Base-by-base conservation (phyloP, 2,888 invertebrate genomes). In the Cybosia mesomella region DNA sequence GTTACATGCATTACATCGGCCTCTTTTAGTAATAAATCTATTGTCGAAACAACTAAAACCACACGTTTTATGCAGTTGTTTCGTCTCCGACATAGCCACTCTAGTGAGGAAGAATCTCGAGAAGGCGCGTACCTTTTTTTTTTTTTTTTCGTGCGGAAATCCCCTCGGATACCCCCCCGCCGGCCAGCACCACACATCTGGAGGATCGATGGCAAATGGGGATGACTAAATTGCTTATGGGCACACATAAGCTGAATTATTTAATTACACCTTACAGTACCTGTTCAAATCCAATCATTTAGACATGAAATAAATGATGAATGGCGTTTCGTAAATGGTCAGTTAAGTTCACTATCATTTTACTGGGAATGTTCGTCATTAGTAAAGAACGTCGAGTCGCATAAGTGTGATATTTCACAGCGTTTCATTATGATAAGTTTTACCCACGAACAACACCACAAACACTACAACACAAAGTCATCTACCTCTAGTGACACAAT, bases 361-460 rank as follows among this genome's bases (percentile, higher is more conserved):
- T 62, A 67, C 53, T 64, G 39, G 55, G 57, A 24, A 62, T 22
- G 21, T 39, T 7, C 5, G n/a, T 58, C 54, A 64, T 68, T 68
- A 57, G 60, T 57, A 13, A 60, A 57, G 61, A 65, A 64, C 61
- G 57, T 57, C 43, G 49, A 57, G 49, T 36, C 58, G 34, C 36
- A 34, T 22, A 59, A 55, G 68, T 65, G 68, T 58, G 65, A 69
- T 65, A 61, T 69, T 66, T 62, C 61, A 62, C 62, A 66, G 53
- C 34, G 15, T 57, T 66, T 66, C 49, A 66, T 64, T 49, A 28
- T 32, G 43, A 63, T 58, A 61, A 67, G 67, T 63, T 58, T 49
- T 60, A 59, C 59, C 57, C 53, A 54, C n/a, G 28, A 62, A n/a
- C n/a, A n/a, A n/a, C n/a, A n/a, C n/a, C n/a, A n/a, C n/a, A n/a